Conservation (phyloP, 2,888 invertebrate genomes). For the Drosophila parthenogenetica region DNA sequence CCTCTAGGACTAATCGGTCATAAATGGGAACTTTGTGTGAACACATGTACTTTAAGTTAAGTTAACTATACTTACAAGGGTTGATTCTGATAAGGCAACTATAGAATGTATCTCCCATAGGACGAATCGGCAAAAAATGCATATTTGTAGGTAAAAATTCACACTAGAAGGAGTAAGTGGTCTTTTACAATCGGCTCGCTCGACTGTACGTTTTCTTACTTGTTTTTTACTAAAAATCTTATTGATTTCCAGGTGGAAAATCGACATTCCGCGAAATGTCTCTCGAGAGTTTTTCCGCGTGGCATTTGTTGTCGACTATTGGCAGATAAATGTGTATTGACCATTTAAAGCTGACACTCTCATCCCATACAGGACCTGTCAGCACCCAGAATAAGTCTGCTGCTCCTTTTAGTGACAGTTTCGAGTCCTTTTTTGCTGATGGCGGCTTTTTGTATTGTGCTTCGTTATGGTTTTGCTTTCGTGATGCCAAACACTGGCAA, state of each 20-base stretch:
- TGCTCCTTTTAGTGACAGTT: constrained; percentile 74
- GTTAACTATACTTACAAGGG: too few species aligned
- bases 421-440: constrained; percentile 66
- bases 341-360: constrained; percentile 50
- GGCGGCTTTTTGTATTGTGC: constrained; percentile 44
- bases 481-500: constrained; percentile 37
- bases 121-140: too few species aligned
- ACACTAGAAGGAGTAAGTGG: too few species aligned
- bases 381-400: constrained; percentile 40
- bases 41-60: too few species aligned
- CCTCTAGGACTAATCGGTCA: too few species aligned
- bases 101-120: too few species aligned
- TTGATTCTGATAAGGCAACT: too few species aligned
- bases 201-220: too few species aligned
- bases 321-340: constrained; percentile 23
- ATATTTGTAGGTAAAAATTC: too few species aligned
- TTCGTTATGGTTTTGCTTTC: constrained; percentile 16
- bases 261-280: constrained; percentile 49
- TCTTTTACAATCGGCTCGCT: too few species aligned
- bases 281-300: constrained; percentile 48
- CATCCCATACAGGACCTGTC: constrained; percentile 39
- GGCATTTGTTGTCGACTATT: constrained; percentile 22
- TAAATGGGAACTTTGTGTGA: too few species aligned
- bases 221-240: too few species aligned
- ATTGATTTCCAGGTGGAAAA: constrained; percentile 10